Conservation (phyloP, 1,140 invertebrate species). For the Augochlora pura region DNA sequence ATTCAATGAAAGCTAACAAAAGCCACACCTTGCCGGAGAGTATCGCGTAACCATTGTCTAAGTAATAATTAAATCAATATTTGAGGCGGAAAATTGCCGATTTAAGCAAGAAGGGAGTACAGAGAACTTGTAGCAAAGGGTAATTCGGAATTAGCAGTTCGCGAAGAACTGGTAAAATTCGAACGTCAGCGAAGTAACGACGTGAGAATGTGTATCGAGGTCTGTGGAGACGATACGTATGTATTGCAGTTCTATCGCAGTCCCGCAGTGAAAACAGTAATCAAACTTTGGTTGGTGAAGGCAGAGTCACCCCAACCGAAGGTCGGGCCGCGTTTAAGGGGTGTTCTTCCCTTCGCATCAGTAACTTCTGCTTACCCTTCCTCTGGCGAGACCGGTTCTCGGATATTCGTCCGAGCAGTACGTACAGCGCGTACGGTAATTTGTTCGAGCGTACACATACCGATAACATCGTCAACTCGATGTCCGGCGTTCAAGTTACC, state of each 20-base stretch:
- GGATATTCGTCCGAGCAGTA: slow-evolving; percentile 22
- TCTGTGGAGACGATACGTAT: slow-evolving; percentile 36
- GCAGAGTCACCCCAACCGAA: slow-evolving; percentile 34
- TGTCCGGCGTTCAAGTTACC: slow-evolving; percentile 24
- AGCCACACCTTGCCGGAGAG: too few species aligned
- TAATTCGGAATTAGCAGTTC: background rate
- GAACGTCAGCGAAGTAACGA: slow-evolving; percentile 25
- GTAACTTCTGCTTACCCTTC: slow-evolving; percentile 50
- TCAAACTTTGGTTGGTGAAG: slow-evolving; percentile 55
- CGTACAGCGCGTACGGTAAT: slow-evolving; percentile 11
- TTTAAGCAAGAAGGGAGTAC: background rate
- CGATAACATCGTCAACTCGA: slow-evolving; percentile 17
- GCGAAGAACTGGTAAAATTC: slow-evolving; percentile 14
- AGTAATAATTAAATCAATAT: too few species aligned
- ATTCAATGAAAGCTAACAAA: too few species aligned
- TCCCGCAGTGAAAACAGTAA: slow-evolving; percentile 57
- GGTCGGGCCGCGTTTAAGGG: slow-evolving; percentile 39
- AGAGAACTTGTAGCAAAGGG: background rate
- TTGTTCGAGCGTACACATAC: background rate
- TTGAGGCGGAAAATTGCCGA: background rate
- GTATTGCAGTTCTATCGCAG: slow-evolving; percentile 33
- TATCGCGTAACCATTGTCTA: too few species aligned
- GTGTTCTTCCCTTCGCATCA: slow-evolving; percentile 42
- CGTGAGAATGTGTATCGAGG: slow-evolving; percentile 11
- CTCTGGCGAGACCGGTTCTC: background rate